Percentiles rank a stretch among this genome's conserved stretches.
phyloP scores from a whole-genome alignment of 2,888 invertebrate species.

The Dynastes hyllus region DNA sequence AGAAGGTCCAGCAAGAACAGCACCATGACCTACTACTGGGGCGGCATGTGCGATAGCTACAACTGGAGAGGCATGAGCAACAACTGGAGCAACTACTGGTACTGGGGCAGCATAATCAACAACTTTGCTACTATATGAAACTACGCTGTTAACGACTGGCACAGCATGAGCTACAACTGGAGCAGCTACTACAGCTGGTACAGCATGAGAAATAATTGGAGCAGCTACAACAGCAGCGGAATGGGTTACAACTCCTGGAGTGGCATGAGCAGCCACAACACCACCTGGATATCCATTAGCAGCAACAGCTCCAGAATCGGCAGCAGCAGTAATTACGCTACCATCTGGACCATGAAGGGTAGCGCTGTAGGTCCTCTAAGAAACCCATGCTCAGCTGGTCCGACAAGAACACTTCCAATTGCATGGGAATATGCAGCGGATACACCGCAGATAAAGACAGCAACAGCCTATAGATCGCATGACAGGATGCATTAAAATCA shows the following conservation, averaged over 20 bases:
- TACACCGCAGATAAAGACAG: slow-evolving; percentile 60
- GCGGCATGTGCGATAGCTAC: slow-evolving; percentile 40
- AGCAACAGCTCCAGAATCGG: slow-evolving; percentile 43
- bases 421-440: slow-evolving; percentile 63
- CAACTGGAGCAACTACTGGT: slow-evolving; percentile 37
- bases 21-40: slow-evolving; percentile 48
- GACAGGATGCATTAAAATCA: background rate
- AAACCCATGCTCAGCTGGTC: slow-evolving; percentile 64
- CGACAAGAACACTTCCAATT: slow-evolving; percentile 55
- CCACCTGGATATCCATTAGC: slow-evolving; percentile 36
- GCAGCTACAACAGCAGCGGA: slow-evolving; percentile 57
- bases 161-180: slow-evolving; percentile 66
- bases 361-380: slow-evolving; percentile 63
- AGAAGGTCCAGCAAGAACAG: slow-evolving; percentile 54
- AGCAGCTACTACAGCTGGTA: slow-evolving; percentile 62
- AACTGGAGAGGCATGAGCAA: slow-evolving; percentile 40
- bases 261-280: slow-evolving; percentile 20
- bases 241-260: slow-evolving; percentile 62
- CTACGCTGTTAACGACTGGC: slow-evolving; percentile 52
- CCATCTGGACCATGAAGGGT: slow-evolving; percentile 67
- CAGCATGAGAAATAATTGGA: slow-evolving; percentile 66
- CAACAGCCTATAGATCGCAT: slow-evolving; percentile 55
- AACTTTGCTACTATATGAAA: slow-evolving; percentile 42
- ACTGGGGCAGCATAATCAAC: slow-evolving; percentile 44
- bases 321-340: slow-evolving; percentile 70